Evolutionary conservation across 2,113 vertebrate species (phyloP).

Genomic region (Oreochromis spilurus): DNA sequence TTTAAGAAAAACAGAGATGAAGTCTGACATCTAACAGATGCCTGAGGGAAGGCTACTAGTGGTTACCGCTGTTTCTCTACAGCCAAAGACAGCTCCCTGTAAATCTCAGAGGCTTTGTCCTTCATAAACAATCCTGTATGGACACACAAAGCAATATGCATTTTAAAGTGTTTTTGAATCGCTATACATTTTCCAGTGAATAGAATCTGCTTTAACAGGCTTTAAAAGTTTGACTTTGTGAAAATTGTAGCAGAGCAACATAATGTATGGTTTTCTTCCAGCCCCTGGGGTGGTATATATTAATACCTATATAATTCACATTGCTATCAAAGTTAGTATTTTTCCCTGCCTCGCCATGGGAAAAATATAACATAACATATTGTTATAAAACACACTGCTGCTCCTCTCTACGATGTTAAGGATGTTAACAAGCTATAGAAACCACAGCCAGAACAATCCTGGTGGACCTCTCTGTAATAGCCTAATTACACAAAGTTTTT

Average conservation of each 20-base stretch:
- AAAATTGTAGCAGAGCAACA: not conserved
- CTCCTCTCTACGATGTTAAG: not conserved
- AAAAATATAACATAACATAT: not conserved
- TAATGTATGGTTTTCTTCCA: not conserved
- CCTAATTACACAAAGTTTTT: not conserved
- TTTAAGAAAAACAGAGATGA: not conserved
- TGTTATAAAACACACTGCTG: not conserved
- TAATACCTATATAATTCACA: not conserved
- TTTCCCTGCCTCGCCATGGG: not conserved
- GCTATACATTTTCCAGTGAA: not conserved
- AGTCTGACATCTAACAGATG: not conserved
- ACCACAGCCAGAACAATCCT: not conserved
- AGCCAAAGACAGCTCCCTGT: not conserved
- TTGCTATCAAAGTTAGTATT: not conserved
- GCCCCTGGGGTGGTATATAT: not conserved
- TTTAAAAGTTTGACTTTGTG: not conserved
- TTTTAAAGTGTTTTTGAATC: not conserved
- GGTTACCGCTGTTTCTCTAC: not conserved
- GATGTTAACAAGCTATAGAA: not conserved
- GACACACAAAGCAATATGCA: not conserved
- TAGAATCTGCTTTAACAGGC: not conserved
- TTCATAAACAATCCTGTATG: not conserved
- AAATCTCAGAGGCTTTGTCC: not conserved
- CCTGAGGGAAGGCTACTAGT: conserved; percentile 6
- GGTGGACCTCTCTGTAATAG: not conserved